Evolutionary conservation across 1,140 invertebrate species (phyloP), one percentile per base, ranked within the genome.

Genomic region (Drosophila equinoxialis): DNA sequence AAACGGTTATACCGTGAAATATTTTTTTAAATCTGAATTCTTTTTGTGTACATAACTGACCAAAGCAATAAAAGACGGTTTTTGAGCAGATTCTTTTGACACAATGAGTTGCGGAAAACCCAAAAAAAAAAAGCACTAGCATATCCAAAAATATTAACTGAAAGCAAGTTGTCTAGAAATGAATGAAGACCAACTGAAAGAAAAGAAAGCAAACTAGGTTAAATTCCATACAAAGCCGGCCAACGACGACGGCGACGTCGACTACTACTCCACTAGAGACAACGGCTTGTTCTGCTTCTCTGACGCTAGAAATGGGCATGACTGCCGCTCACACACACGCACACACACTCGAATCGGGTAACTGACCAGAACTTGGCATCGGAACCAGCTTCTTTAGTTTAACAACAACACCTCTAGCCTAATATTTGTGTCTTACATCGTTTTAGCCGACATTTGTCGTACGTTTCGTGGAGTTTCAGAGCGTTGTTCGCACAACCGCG

Each of bases 141-240:
- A 63, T 66, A 65, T 39, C 73, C 71, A 64, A 77, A 77, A 74
- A 59, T 26, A 57, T n/a, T 39, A 64, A 71, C 64, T 54, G 42
- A 65, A 70, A 80, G 64, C 63, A 63, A 70, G 72, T 72, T 74
- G 57, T 23, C 57, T 68, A 74, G 79, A 72, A 77, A 74, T 81
- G 54, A 84, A 81, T 42, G 20, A 41, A 41, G 45, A n/a, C 42
- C 30, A 3, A 54, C 23, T 10, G n/a, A 45, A 63, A 41, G 42
- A 78, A 77, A 79, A 87, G 83, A 89, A 87, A 87, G 84, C 84
- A 89, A 87, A 89, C 80, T 87, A 33, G 83, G 83, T 80, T 87
- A 84, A 83, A 87, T 87, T 87, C 83, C 83, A 89, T 84, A 84
- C 84, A 83, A 79, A 67, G 77, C 76, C 78, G 78, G 71, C 75